Base-by-base conservation (phyloP, 2,888 invertebrate genomes). In the Dryocosmus kuriphilus region DNA sequence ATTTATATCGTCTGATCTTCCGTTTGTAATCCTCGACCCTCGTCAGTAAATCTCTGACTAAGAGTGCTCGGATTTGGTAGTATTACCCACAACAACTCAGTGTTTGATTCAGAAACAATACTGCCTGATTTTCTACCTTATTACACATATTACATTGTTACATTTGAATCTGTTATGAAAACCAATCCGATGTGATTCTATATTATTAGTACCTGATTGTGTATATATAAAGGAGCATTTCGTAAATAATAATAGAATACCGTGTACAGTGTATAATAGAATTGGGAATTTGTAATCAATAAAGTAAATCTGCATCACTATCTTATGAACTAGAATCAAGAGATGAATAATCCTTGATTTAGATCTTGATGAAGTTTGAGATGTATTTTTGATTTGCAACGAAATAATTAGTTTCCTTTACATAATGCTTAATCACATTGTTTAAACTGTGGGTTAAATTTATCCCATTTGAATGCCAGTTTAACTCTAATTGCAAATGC, bases 1-100 rank as follows among this genome's bases (percentile, higher is more conserved):
- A 88, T 86, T 87, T 86, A 85, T 85, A 85, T 83, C 84, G 82
- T 83, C 81, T 83, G 86, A 82, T 83, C 82, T 81, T 84, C 79
- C 81, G 84, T 86, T 87, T 85, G 85, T 84, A 85, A 86, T 86
- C 82, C 84, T 65, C 81, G 80, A 86, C 83, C 84, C 83, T 87
- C 83, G 84, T 85, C 86, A 85, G 81, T 75, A 81, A 78, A 77
- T 83, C 80, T 61, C 74, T n/a, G n/a, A n/a, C n/a, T n/a, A n/a
- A n/a, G n/a, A 24, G 27, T 51, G 71, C 71, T 46, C 32, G 46
- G 51, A 71, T 71, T 71, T 71, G n/a, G 27, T 30, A 30, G 51
- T 19, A 71, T 71, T 51, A 71, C 71, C 71, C 14, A 51, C 51
- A 46, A 16, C 30, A 30, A 30, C 46, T 51, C n/a, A n/a, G 46